Evolutionary conservation across 1,140 invertebrate genomes (phyloP).

Genomic region (Anoplophora glabripennis): DNA sequence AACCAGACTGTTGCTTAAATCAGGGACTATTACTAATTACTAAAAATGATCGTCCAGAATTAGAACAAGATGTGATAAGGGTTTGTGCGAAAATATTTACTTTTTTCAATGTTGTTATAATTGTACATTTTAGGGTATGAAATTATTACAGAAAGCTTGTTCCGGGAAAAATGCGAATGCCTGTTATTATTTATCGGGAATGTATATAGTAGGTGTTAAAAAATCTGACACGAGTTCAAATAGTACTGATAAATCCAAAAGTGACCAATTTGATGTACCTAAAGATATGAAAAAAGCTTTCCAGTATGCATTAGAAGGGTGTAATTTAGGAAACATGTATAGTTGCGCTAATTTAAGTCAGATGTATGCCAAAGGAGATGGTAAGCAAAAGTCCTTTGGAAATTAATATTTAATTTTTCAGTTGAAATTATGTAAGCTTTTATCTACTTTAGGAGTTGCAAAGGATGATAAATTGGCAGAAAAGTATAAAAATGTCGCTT

Average conservation of each 20-base stretch:
- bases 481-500: constrained; percentile 66
- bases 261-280: constrained; percentile 55
- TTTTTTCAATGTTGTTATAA: not conserved
- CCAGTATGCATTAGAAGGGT: constrained; percentile 69
- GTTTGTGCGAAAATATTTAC: constrained; percentile 39
- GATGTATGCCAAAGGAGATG: constrained; percentile 74
- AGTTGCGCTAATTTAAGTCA: constrained; percentile 84
- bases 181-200: constrained; percentile 77
- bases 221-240: no score
- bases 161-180: constrained; percentile 63
- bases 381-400: constrained; percentile 25
- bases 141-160: constrained; percentile 71
- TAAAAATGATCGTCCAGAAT: constrained; percentile 50
- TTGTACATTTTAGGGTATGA: constrained; percentile 53
- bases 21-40: constrained; percentile 68
- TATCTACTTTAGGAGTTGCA: constrained; percentile 55
- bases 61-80: constrained; percentile 56
- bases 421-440: constrained; percentile 10
- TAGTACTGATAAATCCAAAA: constrained; percentile 41
- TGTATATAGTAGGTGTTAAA: constrained; percentile 71
- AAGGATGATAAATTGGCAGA: constrained; percentile 69
- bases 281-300: constrained; percentile 76
- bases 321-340: constrained; percentile 76
- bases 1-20: constrained; percentile 69
- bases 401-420: constrained; percentile 6